phyloP scores from a whole-genome alignment of 1,140 invertebrate species.

The Hetaerina americana region DNA sequence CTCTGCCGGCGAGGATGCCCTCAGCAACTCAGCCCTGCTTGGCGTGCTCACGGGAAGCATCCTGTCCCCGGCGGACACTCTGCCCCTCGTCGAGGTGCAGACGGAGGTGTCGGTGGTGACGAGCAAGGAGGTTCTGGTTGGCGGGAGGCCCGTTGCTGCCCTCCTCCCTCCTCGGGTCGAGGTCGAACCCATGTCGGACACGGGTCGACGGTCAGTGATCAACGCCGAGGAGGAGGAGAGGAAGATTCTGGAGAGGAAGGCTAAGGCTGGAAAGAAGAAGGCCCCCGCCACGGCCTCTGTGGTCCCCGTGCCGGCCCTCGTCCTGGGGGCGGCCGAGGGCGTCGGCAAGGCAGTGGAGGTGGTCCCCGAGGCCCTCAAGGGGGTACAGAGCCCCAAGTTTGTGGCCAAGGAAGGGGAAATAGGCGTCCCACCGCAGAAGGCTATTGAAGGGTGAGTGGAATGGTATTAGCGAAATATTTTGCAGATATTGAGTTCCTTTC shows the following conservation, averaged over 20 bases:
- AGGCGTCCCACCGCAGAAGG: slow-evolving; percentile 8
- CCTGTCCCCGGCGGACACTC: not conserved
- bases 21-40: not conserved
- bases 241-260: slow-evolving; percentile 7
- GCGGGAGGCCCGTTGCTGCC: not conserved
- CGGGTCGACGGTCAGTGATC: slow-evolving; percentile 3
- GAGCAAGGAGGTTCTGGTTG: slow-evolving; percentile 7
- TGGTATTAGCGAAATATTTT: too few species aligned
- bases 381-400: slow-evolving; percentile 9
- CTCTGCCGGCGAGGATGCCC: not conserved
- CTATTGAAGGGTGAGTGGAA: not conserved
- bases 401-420: slow-evolving; percentile 6
- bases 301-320: not conserved
- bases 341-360: slow-evolving; percentile 4
- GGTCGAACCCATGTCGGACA: slow-evolving; percentile 5
- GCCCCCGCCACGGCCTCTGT: not conserved
- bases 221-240: slow-evolving; percentile 3
- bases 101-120: slow-evolving; percentile 13
- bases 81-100: slow-evolving; percentile 4
- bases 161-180: not conserved
- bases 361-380: slow-evolving; percentile 6
- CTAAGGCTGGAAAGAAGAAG: not conserved
- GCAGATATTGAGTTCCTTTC: too few species aligned
- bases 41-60: not conserved
- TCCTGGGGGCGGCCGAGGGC: not conserved